These are phyloP conservation scores for Phymanthus crucifer DNA, from an alignment of 92 coral and sea anemone species.

Conservation along the genomic window DNA sequence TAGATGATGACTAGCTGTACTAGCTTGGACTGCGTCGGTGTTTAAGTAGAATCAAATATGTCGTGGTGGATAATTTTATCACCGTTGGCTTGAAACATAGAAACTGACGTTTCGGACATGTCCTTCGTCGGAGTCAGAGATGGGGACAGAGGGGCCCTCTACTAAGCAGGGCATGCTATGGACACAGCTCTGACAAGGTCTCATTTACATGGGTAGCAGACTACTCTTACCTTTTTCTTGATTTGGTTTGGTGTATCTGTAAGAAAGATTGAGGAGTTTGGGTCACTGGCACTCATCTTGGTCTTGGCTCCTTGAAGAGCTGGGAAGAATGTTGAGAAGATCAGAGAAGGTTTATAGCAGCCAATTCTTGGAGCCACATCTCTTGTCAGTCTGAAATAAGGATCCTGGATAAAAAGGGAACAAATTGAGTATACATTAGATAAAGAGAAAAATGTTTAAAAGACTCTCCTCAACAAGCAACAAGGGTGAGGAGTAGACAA, in stretches of 20 bases:
- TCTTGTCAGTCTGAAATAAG: slow-evolving; percentile 95
- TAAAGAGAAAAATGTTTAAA: too few relatives aligned
- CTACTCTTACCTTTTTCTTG: slow-evolving; percentile 82
- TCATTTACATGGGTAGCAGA: background rate
- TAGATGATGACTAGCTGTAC: too few relatives aligned
- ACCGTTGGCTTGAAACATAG: too few relatives aligned
- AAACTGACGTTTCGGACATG: too few relatives aligned
- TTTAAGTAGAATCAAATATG: too few relatives aligned
- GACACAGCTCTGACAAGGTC: background rate
- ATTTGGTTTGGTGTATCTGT: slow-evolving; percentile 94
- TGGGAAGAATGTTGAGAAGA: slow-evolving; percentile 97
- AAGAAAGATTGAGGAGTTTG: slow-evolving; percentile 91
- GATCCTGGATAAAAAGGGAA: slow-evolving; percentile 63
- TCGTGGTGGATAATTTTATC: too few relatives aligned
- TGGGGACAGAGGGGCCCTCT: too few relatives aligned
- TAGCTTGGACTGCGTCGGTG: too few relatives aligned
- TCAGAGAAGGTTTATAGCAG: slow-evolving; percentile 89
- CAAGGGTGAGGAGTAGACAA: too few relatives aligned
- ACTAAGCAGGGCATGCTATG: too few relatives aligned
- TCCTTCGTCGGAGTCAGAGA: too few relatives aligned
- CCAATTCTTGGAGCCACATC: slow-evolving; percentile 99
- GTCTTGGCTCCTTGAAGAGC: slow-evolving; percentile 99
- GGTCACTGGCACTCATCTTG: slow-evolving; percentile 99
- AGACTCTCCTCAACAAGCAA: too few relatives aligned
- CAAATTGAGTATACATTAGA: background rate